Conservation (phyloP, 2,797 vertebrate genomes). For the Trematomus bernacchii region DNA sequence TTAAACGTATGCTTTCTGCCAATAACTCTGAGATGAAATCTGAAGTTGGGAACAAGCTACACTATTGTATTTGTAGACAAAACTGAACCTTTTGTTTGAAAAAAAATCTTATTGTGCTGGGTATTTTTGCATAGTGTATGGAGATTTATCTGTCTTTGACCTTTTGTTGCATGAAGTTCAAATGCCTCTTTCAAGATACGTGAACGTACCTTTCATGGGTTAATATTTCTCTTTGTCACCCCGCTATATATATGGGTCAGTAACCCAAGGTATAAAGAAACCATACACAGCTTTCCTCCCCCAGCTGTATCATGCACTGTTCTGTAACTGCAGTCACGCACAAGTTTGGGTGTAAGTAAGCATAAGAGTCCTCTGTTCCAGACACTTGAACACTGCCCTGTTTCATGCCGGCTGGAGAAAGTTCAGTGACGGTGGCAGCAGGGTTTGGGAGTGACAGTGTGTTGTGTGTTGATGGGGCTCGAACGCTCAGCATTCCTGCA, state of each 20-base stretch:
- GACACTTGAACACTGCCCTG: slow-evolving; percentile 74
- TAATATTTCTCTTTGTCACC: slow-evolving; percentile 46
- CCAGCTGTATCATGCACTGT: slow-evolving; percentile 43
- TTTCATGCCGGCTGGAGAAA: slow-evolving; percentile 73
- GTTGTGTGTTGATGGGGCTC: slow-evolving; percentile 64
- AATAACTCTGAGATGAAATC: slow-evolving; percentile 11
- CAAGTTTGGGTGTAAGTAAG: slow-evolving; percentile 55
- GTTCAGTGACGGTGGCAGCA: slow-evolving; percentile 58
- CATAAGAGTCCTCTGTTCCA: slow-evolving; percentile 78
- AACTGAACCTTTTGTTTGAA: neutral
- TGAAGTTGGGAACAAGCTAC: neutral
- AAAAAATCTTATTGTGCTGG: neutral
- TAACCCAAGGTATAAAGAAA: slow-evolving; percentile 55
- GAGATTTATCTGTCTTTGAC: neutral
- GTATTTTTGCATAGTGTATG: neutral
- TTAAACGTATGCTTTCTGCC: neutral
- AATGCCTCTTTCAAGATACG: neutral
- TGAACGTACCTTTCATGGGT: slow-evolving; percentile 12
- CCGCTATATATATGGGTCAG: slow-evolving; percentile 34
- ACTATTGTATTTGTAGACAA: slow-evolving; percentile 4
- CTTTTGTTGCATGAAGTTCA: slow-evolving; percentile 9
- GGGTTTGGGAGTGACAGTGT: slow-evolving; percentile 70
- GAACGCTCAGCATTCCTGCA: slow-evolving; percentile 79
- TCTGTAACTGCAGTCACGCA: slow-evolving; percentile 56
- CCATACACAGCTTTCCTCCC: slow-evolving; percentile 38